Base-by-base conservation (phyloP, 2,888 invertebrate species). In the Erpobdella octoculata region DNA sequence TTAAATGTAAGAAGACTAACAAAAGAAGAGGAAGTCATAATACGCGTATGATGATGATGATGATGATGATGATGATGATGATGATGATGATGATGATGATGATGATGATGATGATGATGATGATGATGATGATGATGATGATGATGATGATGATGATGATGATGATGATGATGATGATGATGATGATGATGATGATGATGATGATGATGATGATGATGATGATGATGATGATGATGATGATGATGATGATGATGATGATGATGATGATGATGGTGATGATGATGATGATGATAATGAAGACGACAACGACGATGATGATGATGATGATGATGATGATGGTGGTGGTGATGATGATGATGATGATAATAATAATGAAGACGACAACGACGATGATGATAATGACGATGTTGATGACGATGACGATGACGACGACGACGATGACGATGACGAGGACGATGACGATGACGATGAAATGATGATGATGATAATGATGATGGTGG, bases 221-320 rank as follows among this genome's bases (percentile, higher is more conserved):
- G 25, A 28, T 68, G 48, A 48, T 48, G 53, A 46, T 21, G 68
- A 46, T 48, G 31, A 68, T 68, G 68, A 31, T 41, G 53, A 48
- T 48, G 68, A 46, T 18, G 53, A 46, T 28, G 68, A 68, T 48
- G 46, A 25, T 46, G 46, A n/a, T 68, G 68, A 46, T 21, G 68
- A 12, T 68, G 68, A 46, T 46, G 41, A 46, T 46, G 68, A 48
- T 46, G 68, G 31, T n/a, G 68, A 46, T 3, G 68, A 68, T 68
- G 46, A 48, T 68, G 68, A 28, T 48, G 48, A 46, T 41, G 6
- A 8, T 68, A 28, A 53, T 18, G 53, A 53, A 3, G 64, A 64
- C 21, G 64, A 3, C 25, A 38, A n/a, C 37, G 65, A 36, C 0
- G 65, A 9, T 65, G 65, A 36, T 65, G 21, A 1, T 33, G 65